Evolutionary conservation across 2,113 vertebrate genomes (phyloP).

Genomic region (Ariopsis seemanni): DNA sequence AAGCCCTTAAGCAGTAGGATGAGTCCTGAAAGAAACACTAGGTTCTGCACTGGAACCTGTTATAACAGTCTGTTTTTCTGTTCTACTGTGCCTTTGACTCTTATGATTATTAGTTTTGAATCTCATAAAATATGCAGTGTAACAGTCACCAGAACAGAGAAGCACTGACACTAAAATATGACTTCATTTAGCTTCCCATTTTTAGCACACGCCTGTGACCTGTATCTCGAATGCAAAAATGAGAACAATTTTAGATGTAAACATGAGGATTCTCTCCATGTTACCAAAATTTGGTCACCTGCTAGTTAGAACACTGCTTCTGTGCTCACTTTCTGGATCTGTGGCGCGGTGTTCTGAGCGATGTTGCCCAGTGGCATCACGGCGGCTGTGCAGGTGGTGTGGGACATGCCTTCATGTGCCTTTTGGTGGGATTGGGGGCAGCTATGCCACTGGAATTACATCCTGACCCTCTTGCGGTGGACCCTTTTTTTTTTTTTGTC

Average conservation of each 20-base stretch:
- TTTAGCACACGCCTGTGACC: neutral
- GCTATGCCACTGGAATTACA: too few species aligned
- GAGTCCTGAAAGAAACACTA: neutral
- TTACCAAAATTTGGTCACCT: neutral
- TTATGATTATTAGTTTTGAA: constrained; percentile 1
- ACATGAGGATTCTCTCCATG: neutral
- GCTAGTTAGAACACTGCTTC: neutral
- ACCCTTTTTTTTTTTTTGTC: too few species aligned
- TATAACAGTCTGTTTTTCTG: neutral
- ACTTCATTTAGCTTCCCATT: neutral
- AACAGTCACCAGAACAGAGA: neutral
- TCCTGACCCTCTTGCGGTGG: too few species aligned
- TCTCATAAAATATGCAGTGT: neutral
- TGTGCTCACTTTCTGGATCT: too few species aligned
- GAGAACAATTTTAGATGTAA: neutral
- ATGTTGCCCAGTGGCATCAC: too few species aligned
- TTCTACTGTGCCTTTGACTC: neutral
- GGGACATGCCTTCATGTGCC: too few species aligned
- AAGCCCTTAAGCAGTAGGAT: neutral
- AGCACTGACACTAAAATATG: neutral
- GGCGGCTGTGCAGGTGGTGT: too few species aligned
- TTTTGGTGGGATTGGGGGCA: too few species aligned
- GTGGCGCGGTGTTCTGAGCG: too few species aligned
- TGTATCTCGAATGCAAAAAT: neutral
- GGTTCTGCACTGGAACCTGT: neutral